Base-by-base conservation (phyloP, 1,140 invertebrate species). In the Atta colombica region DNA sequence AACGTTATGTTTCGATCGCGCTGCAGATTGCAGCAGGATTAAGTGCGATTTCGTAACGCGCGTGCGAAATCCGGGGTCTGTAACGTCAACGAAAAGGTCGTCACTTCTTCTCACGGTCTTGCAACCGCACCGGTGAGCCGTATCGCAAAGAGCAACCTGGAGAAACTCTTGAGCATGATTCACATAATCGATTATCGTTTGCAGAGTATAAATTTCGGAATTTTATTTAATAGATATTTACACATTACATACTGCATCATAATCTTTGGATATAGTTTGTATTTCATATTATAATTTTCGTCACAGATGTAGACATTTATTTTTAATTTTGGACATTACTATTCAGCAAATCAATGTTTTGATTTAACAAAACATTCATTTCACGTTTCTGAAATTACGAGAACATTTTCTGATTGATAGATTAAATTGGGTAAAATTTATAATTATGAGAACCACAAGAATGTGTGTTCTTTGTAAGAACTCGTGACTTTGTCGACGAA, bases 91-190 rank as follows among this genome's bases (percentile, higher is more conserved):
- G 80, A 35, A 84, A 84, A 71, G 55, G 58, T 85, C 82, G 60
- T 25, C n/a, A n/a, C 51, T 81, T 87, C 72, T 87, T 88, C 77
- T 88, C 87, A 87, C 87, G 87, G 51, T 85, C 69, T 58, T 69
- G 45, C 53, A 7, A 69, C 4, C 49, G 25, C 68, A 25, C 25
- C 65, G 77, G 45, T 18, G 31, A 35, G 65, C 8, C 49, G 55
- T n/a, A 55, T 49, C 66, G 28, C 49, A 45, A 86, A 72, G 28
- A 84, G 18, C 69, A 51, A 69, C 16, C 21, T 39, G 31, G n/a
- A 25, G 21, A 75, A 53, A 31, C n/a, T 74, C 18, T 53, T 16
- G 7, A 66, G 8, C 39, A 14, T 49, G 45, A 51, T 49, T 72
- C 6, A 8, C 53, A 21, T 72, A 72, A 49, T n/a, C 49, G n/a